These are phyloP conservation scores for Platerodrilus igneus DNA, from an alignment of 2,888 invertebrate genomes.

Conservation along the genomic window DNA sequence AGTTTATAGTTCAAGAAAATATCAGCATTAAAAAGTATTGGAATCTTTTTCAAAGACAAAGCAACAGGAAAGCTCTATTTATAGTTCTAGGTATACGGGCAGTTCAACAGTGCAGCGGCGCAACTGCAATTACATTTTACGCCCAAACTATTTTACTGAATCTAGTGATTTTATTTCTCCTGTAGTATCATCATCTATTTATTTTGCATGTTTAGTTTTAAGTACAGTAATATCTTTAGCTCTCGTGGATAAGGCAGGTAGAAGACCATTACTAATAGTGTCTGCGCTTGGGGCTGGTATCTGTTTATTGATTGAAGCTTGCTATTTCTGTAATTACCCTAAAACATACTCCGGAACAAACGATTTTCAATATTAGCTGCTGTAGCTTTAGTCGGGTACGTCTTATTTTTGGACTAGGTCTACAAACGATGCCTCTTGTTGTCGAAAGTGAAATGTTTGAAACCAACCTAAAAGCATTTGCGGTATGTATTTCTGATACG, in stretches of 20 bases:
- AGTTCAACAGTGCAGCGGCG: constrained; percentile 58
- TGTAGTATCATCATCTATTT: constrained; percentile 53
- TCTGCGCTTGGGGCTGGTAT: constrained; percentile 47
- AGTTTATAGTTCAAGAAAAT: constrained; percentile 38
- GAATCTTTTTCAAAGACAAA: constrained; percentile 52
- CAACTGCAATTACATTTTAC: constrained; percentile 57
- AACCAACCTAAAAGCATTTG: constrained; percentile 51
- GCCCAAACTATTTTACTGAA: constrained; percentile 57
- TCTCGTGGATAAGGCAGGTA: constrained; percentile 58
- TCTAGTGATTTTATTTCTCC: constrained; percentile 45
- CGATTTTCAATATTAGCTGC: no score
- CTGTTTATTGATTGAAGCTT: constrained; percentile 41
- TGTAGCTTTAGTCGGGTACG: constrained; percentile 45
- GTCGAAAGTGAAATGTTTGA: constrained; percentile 52
- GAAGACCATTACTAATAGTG: constrained; percentile 57
- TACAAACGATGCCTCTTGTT: constrained; percentile 50
- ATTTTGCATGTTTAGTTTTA: constrained; percentile 54
- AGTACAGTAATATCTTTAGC: constrained; percentile 54
- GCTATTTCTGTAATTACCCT: constrained; percentile 47
- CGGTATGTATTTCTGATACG: constrained; percentile 50
- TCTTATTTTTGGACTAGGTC: no score
- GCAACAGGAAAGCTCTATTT: constrained; percentile 57
- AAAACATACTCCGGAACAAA: no score
- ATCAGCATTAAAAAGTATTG: constrained; percentile 48
- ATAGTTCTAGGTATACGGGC: constrained; percentile 56